Base-by-base conservation (phyloP, 23 tunicate species). In the Ciona savignyi region DNA sequence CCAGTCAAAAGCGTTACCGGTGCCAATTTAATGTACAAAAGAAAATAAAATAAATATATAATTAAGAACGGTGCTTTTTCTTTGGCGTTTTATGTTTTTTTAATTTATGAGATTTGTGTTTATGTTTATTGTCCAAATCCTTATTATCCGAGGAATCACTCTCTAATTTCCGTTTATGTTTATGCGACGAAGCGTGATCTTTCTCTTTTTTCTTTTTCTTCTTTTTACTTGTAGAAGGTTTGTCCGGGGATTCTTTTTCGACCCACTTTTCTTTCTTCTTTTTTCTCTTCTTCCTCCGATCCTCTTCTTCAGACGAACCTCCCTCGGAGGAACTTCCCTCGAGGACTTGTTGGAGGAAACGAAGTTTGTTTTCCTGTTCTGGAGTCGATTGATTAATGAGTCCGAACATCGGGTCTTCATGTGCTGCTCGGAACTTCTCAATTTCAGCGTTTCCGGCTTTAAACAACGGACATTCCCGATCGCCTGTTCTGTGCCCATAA, bases 401-500 rank as follows among this genome's bases (percentile, higher is more conserved):
- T 22, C 66, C 77, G 63, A 84, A 76, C 97, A 91, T 84, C 0
- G 97, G 97, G 34, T 91, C 97, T 76, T 91, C 97, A 68, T 76
- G 80, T 49, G 0, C 30, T 61, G 84, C 97, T 33, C 97, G 74
- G 76, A 91, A 91, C 65, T 91, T 91, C 60, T 91, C 97, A 51
- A 68, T 60, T 49, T 81, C 80, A 23, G 82, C 79, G 74, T 91
- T 91, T 51, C 97, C 97, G n/a, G 86, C 67, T 33, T 66, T 76
- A 75, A 91, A 91, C 67, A 91, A 23, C 9, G 97, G 97, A 33
- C 97, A 91, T 60, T 91, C 97, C 65, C 75, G 76, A 68, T 91
- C 97, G 4, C 97, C 97, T 19, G 97, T 91, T 60, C 97, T 66
- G 62, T 91, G 97, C 4, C 97, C 97, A 73, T 84, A 91, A 34